Percentiles rank a stretch among this genome's conserved stretches.
Conservation (phyloP, 2,888 invertebrate genomes). For the Anthoptus insignis region DNA sequence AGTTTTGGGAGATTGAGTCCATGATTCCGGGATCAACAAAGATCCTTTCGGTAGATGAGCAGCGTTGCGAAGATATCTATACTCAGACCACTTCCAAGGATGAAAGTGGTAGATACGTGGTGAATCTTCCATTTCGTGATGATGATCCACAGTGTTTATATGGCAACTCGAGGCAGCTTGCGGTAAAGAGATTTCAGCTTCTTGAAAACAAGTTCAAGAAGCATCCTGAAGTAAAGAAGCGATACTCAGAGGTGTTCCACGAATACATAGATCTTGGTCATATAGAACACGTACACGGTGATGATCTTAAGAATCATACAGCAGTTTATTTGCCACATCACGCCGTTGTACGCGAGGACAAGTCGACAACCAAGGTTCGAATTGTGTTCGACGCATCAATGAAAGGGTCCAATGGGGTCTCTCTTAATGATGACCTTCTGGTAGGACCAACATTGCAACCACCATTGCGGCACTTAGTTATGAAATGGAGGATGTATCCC, state of each 20-base stretch:
- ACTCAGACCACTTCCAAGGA: slow-evolving; percentile 21
- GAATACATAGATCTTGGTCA: slow-evolving; percentile 45
- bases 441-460: slow-evolving; percentile 52
- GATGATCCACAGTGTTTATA: slow-evolving; percentile 30
- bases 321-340: slow-evolving; percentile 54
- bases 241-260: slow-evolving; percentile 44
- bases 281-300: slow-evolving; percentile 40
- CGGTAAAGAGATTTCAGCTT: slow-evolving; percentile 25
- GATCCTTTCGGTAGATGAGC: slow-evolving; percentile 36
- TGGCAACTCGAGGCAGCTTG: slow-evolving; percentile 33
- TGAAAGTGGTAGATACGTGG: slow-evolving; percentile 41
- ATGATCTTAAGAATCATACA: slow-evolving; percentile 11
- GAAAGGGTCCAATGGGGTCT: slow-evolving; percentile 42
- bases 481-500: slow-evolving; percentile 49
- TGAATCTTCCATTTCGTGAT: slow-evolving; percentile 39
- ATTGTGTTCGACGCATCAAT: slow-evolving; percentile 53
- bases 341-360: slow-evolving; percentile 51
- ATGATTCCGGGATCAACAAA: slow-evolving; percentile 16
- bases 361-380: slow-evolving; percentile 50
- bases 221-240: slow-evolving; percentile 32
- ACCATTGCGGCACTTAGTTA: slow-evolving; percentile 51
- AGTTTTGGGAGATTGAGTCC: slow-evolving; percentile 44
- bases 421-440: slow-evolving; percentile 51
- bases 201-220: slow-evolving; percentile 39
- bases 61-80: slow-evolving; percentile 35